Evolutionary conservation across 1,140 invertebrate species (phyloP).

Genomic region (Harlomillsia oculata): DNA sequence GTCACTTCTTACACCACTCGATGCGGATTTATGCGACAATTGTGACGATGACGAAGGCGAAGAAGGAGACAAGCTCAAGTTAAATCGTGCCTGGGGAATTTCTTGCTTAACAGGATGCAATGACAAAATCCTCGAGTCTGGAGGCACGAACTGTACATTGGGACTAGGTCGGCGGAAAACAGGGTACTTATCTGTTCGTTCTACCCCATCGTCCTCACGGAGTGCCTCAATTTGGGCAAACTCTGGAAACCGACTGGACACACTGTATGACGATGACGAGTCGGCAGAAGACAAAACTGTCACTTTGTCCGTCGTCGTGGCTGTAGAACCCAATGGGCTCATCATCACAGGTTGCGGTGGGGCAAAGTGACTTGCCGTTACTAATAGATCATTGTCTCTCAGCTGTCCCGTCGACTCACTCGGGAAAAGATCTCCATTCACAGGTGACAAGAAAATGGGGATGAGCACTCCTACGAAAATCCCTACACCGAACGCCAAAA

Average conservation of each 20-base stretch:
- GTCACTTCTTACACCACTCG: not conserved
- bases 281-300: not conserved
- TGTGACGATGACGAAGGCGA: not conserved
- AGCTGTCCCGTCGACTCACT: not conserved
- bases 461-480: slow-evolving; percentile 37
- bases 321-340: slow-evolving; percentile 10
- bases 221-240: slow-evolving; percentile 29
- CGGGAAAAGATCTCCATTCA: slow-evolving; percentile 4
- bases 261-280: slow-evolving; percentile 5
- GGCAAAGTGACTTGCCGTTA: not conserved
- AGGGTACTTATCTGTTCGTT: not conserved
- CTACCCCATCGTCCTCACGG: not conserved
- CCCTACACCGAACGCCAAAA: slow-evolving; percentile 37
- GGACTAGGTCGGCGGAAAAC: slow-evolving; percentile 19
- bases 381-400: too few relatives aligned
- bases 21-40: slow-evolving; percentile 1
- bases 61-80: not conserved
- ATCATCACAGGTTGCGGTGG: not conserved
- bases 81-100: slow-evolving; percentile 9
- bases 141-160: slow-evolving; percentile 26
- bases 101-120: slow-evolving; percentile 25
- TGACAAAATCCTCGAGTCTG: slow-evolving; percentile 24
- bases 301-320: slow-evolving; percentile 9
- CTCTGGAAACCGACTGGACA: slow-evolving; percentile 28
- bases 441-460: slow-evolving; percentile 34